Base-by-base conservation (phyloP, 2,113 vertebrate species). In the Bufo bufo region DNA sequence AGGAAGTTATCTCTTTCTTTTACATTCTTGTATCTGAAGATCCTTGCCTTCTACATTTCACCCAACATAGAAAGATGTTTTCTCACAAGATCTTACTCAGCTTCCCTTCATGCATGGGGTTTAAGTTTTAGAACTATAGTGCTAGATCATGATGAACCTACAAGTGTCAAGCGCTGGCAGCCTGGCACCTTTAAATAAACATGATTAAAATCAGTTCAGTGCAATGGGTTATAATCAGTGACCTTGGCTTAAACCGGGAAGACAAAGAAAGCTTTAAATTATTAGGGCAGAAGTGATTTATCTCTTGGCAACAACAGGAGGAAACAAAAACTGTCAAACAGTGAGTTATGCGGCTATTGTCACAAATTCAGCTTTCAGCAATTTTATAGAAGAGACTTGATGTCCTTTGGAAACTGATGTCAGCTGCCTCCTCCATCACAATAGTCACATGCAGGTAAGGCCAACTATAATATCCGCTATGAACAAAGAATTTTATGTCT, bases 201-300 rank as follows among this genome's bases (percentile, higher is more conserved):
- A 56, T 74, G 82, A 84, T 74, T 71, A 72, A 84, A 58, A 14
- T 11, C 49, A 72, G 82, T 71, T 84, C 82, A 54, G 50, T 54
- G 50, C n/a, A 54, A 19, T 45, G 82, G 65, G 82, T 74, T 71
- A 56, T 69, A 84, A 72, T 33, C 82, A 84, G 17, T 74, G 66
- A 84, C 82, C 82, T 84, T 23, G 72, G 50, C 50, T 43, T 74
- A 50, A 84, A 69, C 82, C 54, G 65, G 52, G 82, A 84, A 54
- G 82, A 72, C 66, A 74, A 72, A 23, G 63, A 84, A 84, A 13
- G 52, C 82, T 72, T 47, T 74, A 84, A 74, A 84, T 84, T 84
- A 84, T 72, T 84, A 84, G 82, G 82, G 66, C 66, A 84, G 82
- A 84, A 84, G 82, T 72, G 82, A 84, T 74, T 72, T 84, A 84